These are phyloP conservation scores for Equus przewalskii DNA, from an alignment of 2,113 vertebrate species.

Conservation along the genomic window DNA sequence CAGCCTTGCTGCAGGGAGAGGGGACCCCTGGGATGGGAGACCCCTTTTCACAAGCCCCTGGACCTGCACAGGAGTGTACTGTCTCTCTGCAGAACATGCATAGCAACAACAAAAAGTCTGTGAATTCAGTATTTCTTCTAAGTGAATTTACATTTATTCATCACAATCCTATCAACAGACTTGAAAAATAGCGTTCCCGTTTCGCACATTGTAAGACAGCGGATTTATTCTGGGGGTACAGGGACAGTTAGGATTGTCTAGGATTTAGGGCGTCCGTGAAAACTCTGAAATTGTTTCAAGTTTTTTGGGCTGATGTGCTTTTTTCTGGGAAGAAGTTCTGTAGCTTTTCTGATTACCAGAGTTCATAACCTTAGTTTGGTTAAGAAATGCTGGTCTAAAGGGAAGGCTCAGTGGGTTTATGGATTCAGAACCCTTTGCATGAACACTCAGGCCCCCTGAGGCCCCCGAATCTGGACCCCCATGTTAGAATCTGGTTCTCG, in stretches of 20 bases:
- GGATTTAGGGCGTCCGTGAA: background rate
- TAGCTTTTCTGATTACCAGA: background rate
- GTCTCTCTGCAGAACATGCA: background rate
- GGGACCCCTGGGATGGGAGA: background rate
- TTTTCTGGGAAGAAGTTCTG: background rate
- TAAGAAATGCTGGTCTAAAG: background rate
- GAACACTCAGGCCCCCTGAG: background rate
- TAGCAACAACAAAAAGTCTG: background rate
- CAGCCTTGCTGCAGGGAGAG: background rate
- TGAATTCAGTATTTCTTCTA: constrained; percentile 38
- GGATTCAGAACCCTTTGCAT: background rate
- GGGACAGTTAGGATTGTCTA: background rate
- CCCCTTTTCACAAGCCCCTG: background rate
- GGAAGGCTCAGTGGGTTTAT: background rate
- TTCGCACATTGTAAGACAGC: background rate
- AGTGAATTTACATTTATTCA: background rate
- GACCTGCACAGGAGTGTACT: background rate
- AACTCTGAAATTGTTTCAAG: background rate
- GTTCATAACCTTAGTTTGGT: background rate
- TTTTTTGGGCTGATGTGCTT: background rate
- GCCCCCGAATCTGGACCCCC: background rate
- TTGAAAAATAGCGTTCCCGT: background rate
- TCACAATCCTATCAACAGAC: background rate
- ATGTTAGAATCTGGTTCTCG: background rate
- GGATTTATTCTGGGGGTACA: background rate